A percentile compares a stretch with the other conserved stretches of the same genome.
phyloP scores from a whole-genome alignment of 2,113 vertebrate species.

The Aleadryas rufinucha region DNA sequence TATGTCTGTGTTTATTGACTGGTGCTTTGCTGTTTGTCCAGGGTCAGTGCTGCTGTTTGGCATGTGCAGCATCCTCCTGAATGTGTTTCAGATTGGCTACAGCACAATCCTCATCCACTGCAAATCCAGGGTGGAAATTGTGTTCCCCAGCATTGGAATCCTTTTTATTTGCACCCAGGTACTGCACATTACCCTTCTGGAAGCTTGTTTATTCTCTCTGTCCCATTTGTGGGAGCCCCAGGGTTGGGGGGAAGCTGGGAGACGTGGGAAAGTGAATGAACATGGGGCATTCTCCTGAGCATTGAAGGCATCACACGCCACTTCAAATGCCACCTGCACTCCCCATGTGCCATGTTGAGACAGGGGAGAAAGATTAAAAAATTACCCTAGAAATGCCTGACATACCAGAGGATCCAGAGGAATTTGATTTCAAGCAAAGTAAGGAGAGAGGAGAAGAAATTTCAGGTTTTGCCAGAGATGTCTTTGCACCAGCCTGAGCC shows the following conservation, averaged over 20 bases:
- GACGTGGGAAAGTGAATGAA: neutral
- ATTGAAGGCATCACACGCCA: neutral
- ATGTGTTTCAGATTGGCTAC: conserved; percentile 78
- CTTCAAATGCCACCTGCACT: neutral
- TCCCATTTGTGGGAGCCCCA: neutral
- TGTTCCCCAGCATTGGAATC: conserved; percentile 77
- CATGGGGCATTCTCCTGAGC: neutral
- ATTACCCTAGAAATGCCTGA: neutral
- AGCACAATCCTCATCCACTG: conserved; percentile 67
- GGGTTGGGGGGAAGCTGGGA: neutral
- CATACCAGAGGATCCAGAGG: neutral
- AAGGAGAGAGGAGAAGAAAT: neutral
- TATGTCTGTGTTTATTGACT: neutral
- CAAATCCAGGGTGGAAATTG: conserved; percentile 58
- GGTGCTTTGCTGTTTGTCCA: conserved; percentile 49
- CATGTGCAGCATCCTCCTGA: conserved; percentile 78
- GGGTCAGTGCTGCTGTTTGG: conserved; percentile 84
- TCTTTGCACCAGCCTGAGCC: neutral
- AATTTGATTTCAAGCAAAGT: neutral
- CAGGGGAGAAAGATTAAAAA: neutral
- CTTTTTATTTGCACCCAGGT: conserved; percentile 84
- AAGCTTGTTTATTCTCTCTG: neutral
- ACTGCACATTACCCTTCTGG: neutral
- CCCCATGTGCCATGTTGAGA: rapidly evolving
- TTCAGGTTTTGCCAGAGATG: neutral